phyloP scores from a whole-genome alignment of 2,888 invertebrate species.

The Imbricaverruca yamaguchii region DNA sequence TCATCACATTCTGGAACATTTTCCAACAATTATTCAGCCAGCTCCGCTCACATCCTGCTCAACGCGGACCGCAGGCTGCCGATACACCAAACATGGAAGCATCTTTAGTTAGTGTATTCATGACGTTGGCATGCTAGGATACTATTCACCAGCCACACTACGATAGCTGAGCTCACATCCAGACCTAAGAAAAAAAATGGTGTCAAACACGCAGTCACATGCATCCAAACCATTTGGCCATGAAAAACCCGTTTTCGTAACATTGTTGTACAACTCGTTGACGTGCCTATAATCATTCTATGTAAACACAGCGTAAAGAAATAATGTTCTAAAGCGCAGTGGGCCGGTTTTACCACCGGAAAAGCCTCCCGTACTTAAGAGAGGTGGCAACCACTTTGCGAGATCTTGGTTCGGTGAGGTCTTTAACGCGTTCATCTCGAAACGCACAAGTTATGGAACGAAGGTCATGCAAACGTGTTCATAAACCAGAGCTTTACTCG shows the following conservation, averaged over 20 bases:
- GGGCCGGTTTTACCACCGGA: not conserved
- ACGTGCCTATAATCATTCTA: not conserved
- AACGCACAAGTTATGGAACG: not conserved
- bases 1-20: no score
- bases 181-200: not conserved
- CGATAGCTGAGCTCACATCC: not conserved
- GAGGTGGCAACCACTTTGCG: not conserved
- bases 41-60: no score
- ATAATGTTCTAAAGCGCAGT: not conserved
- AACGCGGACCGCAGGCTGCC: no score
- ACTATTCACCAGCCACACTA: not conserved
- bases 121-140: not conserved
- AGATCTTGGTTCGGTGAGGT: not conserved
- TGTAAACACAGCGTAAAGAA: not conserved
- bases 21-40: no score
- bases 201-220: not conserved
- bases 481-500: no score
- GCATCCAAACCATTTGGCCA: not conserved
- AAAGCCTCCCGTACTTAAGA: not conserved
- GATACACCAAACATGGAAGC: no score
- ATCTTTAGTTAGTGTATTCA: not conserved
- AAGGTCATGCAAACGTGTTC: not conserved
- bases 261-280: not conserved
- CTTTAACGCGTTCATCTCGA: not conserved
- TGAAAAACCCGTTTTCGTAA: slow-evolving; percentile 13